A percentile compares a stretch with the other conserved stretches of the same genome.
Conservation (phyloP, 2,888 invertebrate species). For the Andrena hattorfiana region DNA sequence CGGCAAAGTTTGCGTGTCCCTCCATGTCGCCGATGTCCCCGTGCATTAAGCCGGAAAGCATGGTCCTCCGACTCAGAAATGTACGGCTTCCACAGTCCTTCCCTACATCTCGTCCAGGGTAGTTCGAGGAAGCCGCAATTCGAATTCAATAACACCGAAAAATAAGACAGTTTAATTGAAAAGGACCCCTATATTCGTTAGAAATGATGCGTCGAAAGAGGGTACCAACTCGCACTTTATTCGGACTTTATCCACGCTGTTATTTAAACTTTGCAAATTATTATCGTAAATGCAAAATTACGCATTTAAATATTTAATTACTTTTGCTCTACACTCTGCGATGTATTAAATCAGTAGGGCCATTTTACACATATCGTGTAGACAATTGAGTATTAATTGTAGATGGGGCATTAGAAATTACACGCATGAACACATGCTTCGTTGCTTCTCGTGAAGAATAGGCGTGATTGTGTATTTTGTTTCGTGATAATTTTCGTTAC, state of each 20-base stretch:
- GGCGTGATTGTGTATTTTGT: too few species aligned
- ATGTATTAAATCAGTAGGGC: too few species aligned
- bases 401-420: too few species aligned
- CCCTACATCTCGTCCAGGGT: constrained; percentile 23
- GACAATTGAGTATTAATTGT: too few species aligned
- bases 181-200: constrained; percentile 1
- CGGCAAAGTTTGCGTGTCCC: constrained; percentile 75
- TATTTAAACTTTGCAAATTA: neutral
- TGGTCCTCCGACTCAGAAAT: constrained; percentile 43
- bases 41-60: constrained; percentile 41
- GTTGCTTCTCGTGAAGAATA: too few species aligned
- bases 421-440: too few species aligned
- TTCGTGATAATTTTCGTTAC: too few species aligned
- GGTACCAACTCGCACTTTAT: constrained; percentile 59
- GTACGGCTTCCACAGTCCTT: constrained; percentile 54
- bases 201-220: constrained; percentile 76
- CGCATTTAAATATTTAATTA: too few species aligned
- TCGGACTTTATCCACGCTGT: neutral
- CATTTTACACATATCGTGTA: too few species aligned
- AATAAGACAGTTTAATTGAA: neutral
- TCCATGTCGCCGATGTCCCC: constrained; percentile 80
- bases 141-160: neutral
- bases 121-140: constrained; percentile 33
- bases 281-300: neutral
- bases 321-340: too few species aligned